Evolutionary conservation across 2,113 vertebrate genomes (phyloP).

Genomic region (Platysteira castanea): DNA sequence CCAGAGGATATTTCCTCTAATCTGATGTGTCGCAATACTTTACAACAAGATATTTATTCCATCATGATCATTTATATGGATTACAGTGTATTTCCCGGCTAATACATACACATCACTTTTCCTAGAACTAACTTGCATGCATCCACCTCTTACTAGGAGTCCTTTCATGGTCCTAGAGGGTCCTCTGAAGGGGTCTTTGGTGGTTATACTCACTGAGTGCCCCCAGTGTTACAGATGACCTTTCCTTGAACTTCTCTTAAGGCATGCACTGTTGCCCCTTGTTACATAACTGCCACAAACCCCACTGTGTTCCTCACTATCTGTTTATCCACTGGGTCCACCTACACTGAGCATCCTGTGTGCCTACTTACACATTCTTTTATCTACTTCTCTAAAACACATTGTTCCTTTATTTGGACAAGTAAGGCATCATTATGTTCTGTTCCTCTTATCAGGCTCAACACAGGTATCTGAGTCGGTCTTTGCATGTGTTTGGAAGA

Average conservation of each 20-base stretch:
- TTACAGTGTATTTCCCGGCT: not conserved
- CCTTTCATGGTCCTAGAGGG: not conserved
- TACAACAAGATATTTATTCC: not conserved
- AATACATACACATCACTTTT: not conserved
- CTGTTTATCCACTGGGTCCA: not conserved
- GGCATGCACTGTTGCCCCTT: not conserved
- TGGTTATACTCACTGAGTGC: not conserved
- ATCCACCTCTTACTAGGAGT: not conserved
- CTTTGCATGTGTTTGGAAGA: not conserved
- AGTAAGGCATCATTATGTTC: not conserved
- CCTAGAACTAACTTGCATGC: not conserved
- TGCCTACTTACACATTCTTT: not conserved
- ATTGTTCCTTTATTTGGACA: not conserved
- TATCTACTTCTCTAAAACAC: not conserved
- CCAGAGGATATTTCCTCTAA: not conserved
- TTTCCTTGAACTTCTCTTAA: not conserved
- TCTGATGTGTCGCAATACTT: accelerated
- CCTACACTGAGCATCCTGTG: not conserved
- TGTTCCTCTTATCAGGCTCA: not conserved
- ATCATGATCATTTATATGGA: not conserved
- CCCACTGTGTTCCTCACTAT: not conserved
- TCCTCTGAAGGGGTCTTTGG: not conserved
- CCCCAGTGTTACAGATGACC: not conserved
- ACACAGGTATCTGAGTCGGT: accelerated
- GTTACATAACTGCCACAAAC: not conserved